Percentiles rank a stretch among this genome's conserved stretches.
These are phyloP conservation scores for Xanthia togata DNA, from an alignment of 2,888 invertebrate species.

Conservation along the genomic window DNA sequence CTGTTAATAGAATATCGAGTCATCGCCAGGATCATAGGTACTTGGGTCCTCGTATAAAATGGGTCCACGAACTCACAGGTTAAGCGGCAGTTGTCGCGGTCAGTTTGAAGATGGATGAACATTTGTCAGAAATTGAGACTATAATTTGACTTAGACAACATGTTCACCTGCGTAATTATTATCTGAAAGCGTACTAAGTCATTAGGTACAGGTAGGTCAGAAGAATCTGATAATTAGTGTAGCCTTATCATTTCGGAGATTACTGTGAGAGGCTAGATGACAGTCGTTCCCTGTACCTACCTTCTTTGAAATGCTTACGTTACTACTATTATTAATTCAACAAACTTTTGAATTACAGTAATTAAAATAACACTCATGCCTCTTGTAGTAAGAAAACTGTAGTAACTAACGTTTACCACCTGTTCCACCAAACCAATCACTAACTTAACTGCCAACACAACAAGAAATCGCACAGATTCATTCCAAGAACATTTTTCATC, in stretches of 20 bases:
- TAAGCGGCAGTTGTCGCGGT: background rate
- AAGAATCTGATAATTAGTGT: background rate
- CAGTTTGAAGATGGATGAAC: background rate
- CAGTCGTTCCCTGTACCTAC: too few relatives aligned
- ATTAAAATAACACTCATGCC: conserved; percentile 21
- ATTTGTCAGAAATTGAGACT: background rate
- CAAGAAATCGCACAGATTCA: conserved; percentile 36
- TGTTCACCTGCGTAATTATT: background rate
- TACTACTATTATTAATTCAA: too few relatives aligned
- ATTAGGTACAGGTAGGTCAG: background rate
- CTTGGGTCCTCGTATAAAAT: background rate
- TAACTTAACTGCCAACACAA: conserved; percentile 12
- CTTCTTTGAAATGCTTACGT: background rate
- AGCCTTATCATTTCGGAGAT: background rate
- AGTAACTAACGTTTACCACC: conserved; percentile 14
- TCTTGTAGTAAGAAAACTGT: background rate
- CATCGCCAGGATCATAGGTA: background rate
- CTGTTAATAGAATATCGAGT: background rate
- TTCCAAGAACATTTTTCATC: conserved; percentile 58
- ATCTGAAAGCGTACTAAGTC: background rate
- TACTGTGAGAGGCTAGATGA: too few relatives aligned
- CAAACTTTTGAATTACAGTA: background rate
- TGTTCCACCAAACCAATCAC: conserved; percentile 24
- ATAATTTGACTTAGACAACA: background rate
- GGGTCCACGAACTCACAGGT: background rate